These are phyloP conservation scores for Sialia sialis DNA, from an alignment of 2,113 vertebrate species.

Conservation along the genomic window DNA sequence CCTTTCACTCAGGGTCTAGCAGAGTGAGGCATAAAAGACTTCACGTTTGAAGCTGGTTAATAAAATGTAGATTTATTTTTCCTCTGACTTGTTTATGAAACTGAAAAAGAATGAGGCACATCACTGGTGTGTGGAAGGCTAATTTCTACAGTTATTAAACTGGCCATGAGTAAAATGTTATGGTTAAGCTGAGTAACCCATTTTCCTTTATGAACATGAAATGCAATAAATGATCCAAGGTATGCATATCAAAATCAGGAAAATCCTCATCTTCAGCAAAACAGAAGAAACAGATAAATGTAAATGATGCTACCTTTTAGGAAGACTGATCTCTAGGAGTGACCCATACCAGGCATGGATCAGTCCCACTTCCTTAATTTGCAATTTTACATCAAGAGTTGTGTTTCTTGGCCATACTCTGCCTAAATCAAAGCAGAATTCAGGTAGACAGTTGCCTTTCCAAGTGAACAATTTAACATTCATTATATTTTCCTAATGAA, in stretches of 20 bases:
- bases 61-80: constrained; percentile 75
- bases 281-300: neutral
- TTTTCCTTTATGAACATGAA: constrained; percentile 3
- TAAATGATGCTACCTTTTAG: neutral
- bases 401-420: neutral
- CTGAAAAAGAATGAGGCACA: constrained; percentile 60
- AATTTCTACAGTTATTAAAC: constrained; percentile 61
- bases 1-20: constrained; percentile 37
- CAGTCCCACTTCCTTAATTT: accelerated
- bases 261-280: neutral
- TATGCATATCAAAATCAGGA: neutral
- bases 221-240: neutral
- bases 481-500: neutral
- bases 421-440: neutral
- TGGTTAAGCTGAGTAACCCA: neutral
- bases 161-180: constrained; percentile 39
- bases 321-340: neutral
- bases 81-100: constrained; percentile 69
- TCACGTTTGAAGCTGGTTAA: constrained; percentile 70
- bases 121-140: constrained; percentile 64
- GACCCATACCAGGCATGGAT: too few relatives aligned
- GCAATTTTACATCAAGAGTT: neutral
- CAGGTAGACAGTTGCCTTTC: neutral
- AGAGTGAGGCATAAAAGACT: constrained; percentile 61
- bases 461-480: neutral